These are phyloP conservation scores for Standfussiana lucernea DNA, from an alignment of 2,888 invertebrate species.

Conservation along the genomic window DNA sequence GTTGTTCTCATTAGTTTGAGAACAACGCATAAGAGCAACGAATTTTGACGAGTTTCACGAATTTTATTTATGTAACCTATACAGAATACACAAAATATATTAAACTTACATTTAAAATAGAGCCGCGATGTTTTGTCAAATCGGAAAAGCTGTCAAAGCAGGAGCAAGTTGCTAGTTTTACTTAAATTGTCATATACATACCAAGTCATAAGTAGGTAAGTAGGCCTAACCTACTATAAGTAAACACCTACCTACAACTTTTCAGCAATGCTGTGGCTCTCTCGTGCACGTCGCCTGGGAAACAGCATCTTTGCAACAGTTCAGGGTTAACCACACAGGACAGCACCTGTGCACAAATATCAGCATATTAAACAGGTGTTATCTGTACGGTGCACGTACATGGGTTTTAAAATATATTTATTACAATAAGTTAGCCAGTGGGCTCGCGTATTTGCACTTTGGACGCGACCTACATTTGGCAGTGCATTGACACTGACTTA, in stretches of 20 bases:
- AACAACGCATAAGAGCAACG: too few species aligned
- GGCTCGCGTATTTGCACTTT: too few species aligned
- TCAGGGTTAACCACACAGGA: slow-evolving; percentile 94
- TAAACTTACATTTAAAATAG: neutral
- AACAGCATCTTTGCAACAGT: slow-evolving; percentile 92
- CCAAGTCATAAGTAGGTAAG: neutral
- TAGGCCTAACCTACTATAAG: neutral
- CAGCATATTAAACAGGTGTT: neutral
- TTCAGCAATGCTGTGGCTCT: slow-evolving; percentile 93
- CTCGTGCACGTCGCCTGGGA: slow-evolving; percentile 96
- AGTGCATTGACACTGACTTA: too few species aligned
- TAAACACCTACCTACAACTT: slow-evolving; percentile 90
- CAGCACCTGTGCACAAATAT: slow-evolving; percentile 91
- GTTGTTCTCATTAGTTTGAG: too few species aligned
- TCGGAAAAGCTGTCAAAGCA: neutral
- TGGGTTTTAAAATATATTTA: too few species aligned
- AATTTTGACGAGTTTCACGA: too few species aligned
- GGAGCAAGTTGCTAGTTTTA: neutral
- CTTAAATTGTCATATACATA: neutral
- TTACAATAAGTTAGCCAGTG: too few species aligned
- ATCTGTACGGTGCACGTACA: too few species aligned
- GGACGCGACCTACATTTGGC: too few species aligned
- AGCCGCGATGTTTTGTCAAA: neutral
- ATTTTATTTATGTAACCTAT: too few species aligned
- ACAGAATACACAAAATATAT: too few species aligned